A percentile compares a stretch with the other conserved stretches of the same genome.
Conservation (phyloP, 2,797 vertebrate species). For the Schizothorax lantsangensis region DNA sequence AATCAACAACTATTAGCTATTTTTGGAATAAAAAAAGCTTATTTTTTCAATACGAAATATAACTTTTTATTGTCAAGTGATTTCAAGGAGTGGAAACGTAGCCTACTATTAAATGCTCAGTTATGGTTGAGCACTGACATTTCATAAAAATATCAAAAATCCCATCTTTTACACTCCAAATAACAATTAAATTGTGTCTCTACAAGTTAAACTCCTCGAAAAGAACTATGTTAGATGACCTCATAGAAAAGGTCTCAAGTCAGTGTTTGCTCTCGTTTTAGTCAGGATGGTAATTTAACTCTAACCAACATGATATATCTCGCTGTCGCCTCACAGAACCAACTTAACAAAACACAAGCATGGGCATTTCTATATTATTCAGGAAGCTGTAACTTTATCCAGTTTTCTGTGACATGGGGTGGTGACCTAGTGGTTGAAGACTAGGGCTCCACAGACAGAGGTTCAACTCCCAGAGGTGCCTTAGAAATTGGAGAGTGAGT, state of each 20-base stretch:
- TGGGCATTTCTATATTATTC: slow-evolving; percentile 12
- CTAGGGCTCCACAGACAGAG: slow-evolving; percentile 1
- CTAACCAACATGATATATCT: background rate
- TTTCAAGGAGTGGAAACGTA: background rate
- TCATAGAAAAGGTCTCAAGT: background rate
- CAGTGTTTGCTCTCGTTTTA: background rate
- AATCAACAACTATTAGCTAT: background rate
- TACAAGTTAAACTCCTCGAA: background rate
- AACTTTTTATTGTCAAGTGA: background rate
- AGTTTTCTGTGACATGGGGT: background rate
- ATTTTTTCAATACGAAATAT: background rate
- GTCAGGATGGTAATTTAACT: slow-evolving; percentile 13
- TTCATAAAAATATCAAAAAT: background rate
- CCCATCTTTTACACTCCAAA: background rate
- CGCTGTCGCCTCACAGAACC: background rate
- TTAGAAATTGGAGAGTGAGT: slow-evolving; percentile 6
- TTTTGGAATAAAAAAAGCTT: too few species aligned
- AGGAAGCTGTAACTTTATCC: slow-evolving; percentile 26
- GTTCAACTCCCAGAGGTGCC: background rate
- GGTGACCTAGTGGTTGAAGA: slow-evolving; percentile 20
- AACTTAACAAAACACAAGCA: slow-evolving; percentile 27
- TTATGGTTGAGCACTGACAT: background rate
- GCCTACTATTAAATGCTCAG: background rate
- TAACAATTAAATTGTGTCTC: background rate
- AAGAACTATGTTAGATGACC: background rate